Percentiles rank a stretch among this genome's conserved stretches.
phyloP scores from a whole-genome alignment of 2,888 invertebrate species.

The Eupeodes luniger region DNA sequence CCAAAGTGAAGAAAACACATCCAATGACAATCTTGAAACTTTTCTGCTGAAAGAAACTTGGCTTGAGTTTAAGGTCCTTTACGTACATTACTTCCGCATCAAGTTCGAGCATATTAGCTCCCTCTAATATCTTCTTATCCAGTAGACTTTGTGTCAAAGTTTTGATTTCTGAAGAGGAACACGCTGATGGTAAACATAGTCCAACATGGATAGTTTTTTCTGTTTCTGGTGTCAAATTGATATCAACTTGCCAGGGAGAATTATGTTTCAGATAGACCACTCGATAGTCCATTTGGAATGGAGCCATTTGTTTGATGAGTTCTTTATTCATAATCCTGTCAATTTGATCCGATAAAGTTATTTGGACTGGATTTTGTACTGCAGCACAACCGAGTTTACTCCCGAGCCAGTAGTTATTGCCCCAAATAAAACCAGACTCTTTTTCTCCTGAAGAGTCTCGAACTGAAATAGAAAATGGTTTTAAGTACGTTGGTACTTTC shows the following conservation, averaged over 20 bases:
- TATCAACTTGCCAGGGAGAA: conserved; percentile 84
- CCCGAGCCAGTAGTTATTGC: conserved; percentile 87
- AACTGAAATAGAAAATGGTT: conserved; percentile 80
- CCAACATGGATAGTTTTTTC: conserved; percentile 85
- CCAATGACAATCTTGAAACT: conserved; percentile 81
- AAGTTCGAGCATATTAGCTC: conserved; percentile 82
- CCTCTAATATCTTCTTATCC: conserved; percentile 79
- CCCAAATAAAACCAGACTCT: conserved; percentile 85
- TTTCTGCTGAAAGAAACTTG: conserved; percentile 80
- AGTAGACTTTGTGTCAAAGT: conserved; percentile 82
- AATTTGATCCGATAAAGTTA: conserved; percentile 82
- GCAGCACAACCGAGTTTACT: conserved; percentile 85
- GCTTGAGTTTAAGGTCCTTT: conserved; percentile 82
- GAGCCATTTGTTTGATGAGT: conserved; percentile 82
- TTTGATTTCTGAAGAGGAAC: conserved; percentile 82
- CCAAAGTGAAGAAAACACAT: conserved; percentile 78
- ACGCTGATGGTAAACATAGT: conserved; percentile 85
- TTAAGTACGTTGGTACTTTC: background rate
- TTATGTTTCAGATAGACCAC: conserved; percentile 83
- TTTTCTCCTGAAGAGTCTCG: conserved; percentile 86
- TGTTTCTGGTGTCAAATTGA: conserved; percentile 83
- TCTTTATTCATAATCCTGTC: conserved; percentile 83
- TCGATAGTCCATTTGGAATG: conserved; percentile 83
- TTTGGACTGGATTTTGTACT: conserved; percentile 80
- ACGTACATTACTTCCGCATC: conserved; percentile 82